Evolutionary conservation across 2,797 vertebrate species (phyloP).

Genomic region (Gallinago solitaria): DNA sequence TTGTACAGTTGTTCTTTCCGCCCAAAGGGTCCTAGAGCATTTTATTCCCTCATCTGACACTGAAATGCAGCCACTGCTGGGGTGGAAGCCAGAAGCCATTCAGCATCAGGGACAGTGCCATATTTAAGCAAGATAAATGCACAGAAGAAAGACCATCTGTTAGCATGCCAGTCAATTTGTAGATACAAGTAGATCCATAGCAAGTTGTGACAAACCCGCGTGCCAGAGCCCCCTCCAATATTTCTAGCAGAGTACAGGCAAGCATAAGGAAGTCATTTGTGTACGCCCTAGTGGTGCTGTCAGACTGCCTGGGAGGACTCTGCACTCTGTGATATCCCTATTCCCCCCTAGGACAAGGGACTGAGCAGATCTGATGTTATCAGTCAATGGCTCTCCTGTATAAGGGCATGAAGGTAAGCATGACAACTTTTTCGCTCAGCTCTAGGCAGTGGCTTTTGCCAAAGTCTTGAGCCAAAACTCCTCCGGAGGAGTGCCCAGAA

Average conservation of each 20-base stretch:
- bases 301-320: not conserved
- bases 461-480: conserved; percentile 54
- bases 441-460: conserved; percentile 46
- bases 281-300: not conserved
- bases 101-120: conserved; percentile 2
- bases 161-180: conserved; percentile 12
- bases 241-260: conserved; percentile 39
- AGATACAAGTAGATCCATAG: conserved; percentile 1
- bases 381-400: not conserved
- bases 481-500: conserved; percentile 48
- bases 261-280: conserved; percentile 58
- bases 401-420: conserved; percentile 32
- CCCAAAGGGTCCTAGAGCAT: not conserved
- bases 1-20: not conserved
- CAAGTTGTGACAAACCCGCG: not conserved
- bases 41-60: conserved; percentile 52
- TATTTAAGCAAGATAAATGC: conserved; percentile 42
- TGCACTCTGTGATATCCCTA: not conserved
- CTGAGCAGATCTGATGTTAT: not conserved
- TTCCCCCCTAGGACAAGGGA: not conserved
- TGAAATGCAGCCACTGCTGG: conserved; percentile 63
- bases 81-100: conserved; percentile 46
- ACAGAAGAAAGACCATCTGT: conserved; percentile 20
- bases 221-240: conserved; percentile 18
- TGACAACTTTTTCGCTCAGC: conserved; percentile 27